Conservation (phyloP, 2,797 vertebrate genomes). For the Crocidura indochinensis region DNA sequence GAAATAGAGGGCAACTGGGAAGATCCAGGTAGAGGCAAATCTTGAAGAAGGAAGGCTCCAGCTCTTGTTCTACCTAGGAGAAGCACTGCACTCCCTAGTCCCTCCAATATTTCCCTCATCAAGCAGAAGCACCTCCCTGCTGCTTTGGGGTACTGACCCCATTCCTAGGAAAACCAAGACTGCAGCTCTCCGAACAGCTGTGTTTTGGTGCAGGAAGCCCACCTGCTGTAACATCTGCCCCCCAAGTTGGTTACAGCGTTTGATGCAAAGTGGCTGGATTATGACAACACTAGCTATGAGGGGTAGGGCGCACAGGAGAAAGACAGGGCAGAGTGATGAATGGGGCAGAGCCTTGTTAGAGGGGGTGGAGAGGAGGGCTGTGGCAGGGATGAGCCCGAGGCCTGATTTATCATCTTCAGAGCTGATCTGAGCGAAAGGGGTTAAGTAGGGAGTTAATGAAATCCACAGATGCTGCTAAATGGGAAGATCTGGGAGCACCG, state of each 20-base stretch:
- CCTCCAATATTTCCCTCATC: neutral
- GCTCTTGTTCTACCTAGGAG: no score
- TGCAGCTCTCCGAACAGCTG: neutral
- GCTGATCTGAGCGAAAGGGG: constrained; percentile 84
- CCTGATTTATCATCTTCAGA: constrained; percentile 87
- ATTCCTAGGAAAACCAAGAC: neutral
- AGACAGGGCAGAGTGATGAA: constrained; percentile 80
- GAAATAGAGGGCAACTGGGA: neutral
- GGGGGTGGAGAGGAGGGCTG: constrained; percentile 52
- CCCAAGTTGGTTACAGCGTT: constrained; percentile 52
- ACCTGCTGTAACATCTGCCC: constrained; percentile 13
- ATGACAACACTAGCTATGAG: no score
- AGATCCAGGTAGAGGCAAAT: neutral
- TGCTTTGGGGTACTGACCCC: neutral
- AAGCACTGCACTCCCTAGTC: neutral
- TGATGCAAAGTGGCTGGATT: constrained; percentile 37
- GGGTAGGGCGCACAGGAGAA: neutral
- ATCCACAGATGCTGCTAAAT: constrained; percentile 85
- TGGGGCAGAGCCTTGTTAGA: constrained; percentile 80
- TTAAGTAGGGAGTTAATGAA: constrained; percentile 88
- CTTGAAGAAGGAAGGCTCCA: neutral
- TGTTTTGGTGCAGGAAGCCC: constrained; percentile 16
- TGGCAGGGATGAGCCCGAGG: constrained; percentile 70
- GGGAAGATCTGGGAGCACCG: constrained; percentile 69
- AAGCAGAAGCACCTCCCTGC: neutral